phyloP scores from a whole-genome alignment of 2,113 vertebrate species.

The Andinoacara biseriatus region DNA sequence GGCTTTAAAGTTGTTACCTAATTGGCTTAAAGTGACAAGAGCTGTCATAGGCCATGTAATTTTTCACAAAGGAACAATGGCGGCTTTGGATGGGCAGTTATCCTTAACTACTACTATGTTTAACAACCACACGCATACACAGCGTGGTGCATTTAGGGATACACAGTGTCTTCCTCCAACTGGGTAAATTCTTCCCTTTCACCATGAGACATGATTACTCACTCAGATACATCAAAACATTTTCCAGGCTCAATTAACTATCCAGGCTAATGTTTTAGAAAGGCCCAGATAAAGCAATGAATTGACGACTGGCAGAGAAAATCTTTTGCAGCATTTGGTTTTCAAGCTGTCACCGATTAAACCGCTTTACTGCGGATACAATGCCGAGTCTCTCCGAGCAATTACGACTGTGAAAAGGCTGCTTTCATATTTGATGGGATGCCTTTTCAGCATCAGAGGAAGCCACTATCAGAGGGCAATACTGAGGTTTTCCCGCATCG shows the following conservation, averaged over 20 bases:
- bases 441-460: slow-evolving; percentile 22
- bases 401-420: slow-evolving; percentile 37
- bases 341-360: slow-evolving; percentile 56
- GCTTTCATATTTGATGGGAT: slow-evolving; percentile 31
- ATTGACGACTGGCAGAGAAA: slow-evolving; percentile 30
- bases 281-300: slow-evolving; percentile 21
- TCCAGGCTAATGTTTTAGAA: slow-evolving; percentile 23
- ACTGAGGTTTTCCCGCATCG: neutral
- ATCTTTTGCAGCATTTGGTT: slow-evolving; percentile 42
- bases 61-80: slow-evolving; percentile 33
- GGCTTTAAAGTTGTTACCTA: slow-evolving; percentile 39
- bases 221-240: slow-evolving; percentile 39
- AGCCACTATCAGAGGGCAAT: neutral
- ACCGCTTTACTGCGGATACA: slow-evolving; percentile 23
- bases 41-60: slow-evolving; percentile 22
- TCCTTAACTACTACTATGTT: slow-evolving; percentile 23
- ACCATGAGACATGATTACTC: slow-evolving; percentile 7
- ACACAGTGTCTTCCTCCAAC: neutral
- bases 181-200: slow-evolving; percentile 10
- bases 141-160: neutral
- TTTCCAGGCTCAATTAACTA: slow-evolving; percentile 35
- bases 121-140: slow-evolving; percentile 10
- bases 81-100: slow-evolving; percentile 28
- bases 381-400: slow-evolving; percentile 25
- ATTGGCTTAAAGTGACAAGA: slow-evolving; percentile 43